Evolutionary conservation across 2,113 vertebrate genomes (phyloP).

Genomic region (Carlito syrichta): DNA sequence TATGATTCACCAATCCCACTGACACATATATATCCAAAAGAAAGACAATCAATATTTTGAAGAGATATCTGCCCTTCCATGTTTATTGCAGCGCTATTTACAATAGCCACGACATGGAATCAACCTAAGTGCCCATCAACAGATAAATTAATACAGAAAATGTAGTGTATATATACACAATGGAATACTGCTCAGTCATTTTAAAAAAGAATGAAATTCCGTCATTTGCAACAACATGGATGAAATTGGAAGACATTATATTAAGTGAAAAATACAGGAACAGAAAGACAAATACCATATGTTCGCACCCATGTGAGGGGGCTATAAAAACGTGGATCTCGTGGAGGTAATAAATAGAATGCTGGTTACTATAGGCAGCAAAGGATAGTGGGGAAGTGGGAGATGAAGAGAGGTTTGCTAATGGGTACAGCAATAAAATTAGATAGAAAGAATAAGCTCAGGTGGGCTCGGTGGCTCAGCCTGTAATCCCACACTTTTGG

Average conservation of each 20-base stretch:
- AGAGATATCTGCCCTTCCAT: neutral
- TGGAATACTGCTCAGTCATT: neutral
- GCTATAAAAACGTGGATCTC: neutral
- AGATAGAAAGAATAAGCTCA: neutral
- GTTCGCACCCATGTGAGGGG: neutral
- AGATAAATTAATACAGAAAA: neutral
- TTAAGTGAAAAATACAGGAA: neutral
- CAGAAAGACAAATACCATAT: neutral
- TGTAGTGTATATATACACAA: neutral
- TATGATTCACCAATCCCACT: neutral
- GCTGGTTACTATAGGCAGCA: neutral
- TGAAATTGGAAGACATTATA: neutral
- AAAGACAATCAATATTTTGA: neutral
- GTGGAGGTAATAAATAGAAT: neutral
- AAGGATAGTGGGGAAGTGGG: rapidly evolving
- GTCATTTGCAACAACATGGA: neutral
- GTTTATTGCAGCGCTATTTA: neutral
- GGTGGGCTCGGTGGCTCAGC: no score
- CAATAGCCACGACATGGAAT: neutral
- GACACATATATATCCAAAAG: neutral
- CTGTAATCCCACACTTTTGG: no score
- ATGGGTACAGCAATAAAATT: neutral
- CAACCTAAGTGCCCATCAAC: neutral
- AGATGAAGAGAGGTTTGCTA: neutral
- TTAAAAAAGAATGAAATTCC: neutral